phyloP scores from a whole-genome alignment of 2,797 vertebrate species.

The Hydrophis major region DNA sequence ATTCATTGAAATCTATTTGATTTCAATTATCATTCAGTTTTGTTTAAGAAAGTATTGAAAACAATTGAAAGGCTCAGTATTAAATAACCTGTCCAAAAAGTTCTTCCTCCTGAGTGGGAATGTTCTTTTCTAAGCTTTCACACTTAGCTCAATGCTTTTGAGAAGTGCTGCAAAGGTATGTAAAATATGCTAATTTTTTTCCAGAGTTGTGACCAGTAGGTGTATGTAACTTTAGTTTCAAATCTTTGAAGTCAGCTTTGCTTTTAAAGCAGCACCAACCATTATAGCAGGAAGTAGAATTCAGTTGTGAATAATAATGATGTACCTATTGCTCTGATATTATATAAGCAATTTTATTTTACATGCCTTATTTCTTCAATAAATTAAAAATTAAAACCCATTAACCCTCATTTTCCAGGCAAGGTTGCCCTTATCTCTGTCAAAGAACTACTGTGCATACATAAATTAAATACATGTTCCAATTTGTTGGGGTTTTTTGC shows the following conservation, averaged over 20 bases:
- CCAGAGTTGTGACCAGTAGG: background rate
- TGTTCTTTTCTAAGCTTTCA: background rate
- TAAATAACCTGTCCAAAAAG: background rate
- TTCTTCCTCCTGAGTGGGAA: background rate
- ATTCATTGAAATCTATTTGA: background rate
- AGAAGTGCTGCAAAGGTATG: background rate
- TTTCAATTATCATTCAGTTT: background rate
- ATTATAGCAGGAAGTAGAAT: background rate
- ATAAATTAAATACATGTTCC: background rate
- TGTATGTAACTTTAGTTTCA: background rate
- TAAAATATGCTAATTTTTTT: background rate
- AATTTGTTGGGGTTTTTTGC: background rate
- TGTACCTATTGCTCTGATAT: background rate
- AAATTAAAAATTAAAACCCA: background rate
- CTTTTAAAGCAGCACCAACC: background rate
- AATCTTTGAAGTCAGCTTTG: background rate
- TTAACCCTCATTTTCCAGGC: background rate
- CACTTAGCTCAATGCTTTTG: background rate
- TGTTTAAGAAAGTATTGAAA: background rate
- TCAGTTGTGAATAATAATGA: background rate
- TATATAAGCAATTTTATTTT: background rate
- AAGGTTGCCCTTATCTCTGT: background rate
- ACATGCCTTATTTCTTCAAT: background rate
- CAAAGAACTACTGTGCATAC: background rate
- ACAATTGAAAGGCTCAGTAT: background rate